Evolutionary conservation across 2,888 invertebrate genomes (phyloP).

Genomic region (Pristionchus japonicus): DNA sequence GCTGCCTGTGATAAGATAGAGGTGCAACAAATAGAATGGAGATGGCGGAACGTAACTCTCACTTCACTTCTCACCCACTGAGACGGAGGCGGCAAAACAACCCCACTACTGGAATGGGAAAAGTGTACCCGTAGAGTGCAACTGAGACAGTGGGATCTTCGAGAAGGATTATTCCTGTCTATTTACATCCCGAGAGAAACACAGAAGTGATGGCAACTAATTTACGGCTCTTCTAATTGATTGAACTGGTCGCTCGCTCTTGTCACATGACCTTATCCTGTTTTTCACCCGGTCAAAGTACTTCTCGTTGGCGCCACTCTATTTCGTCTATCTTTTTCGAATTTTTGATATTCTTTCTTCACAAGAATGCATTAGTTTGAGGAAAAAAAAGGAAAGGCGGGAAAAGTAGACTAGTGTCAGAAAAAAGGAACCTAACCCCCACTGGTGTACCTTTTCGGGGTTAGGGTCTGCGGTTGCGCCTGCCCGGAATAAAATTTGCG

Average conservation of each 20-base stretch:
- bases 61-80: neutral
- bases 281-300: neutral
- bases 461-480: too few species aligned
- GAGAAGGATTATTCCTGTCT: neutral
- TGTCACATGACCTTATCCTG: neutral
- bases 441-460: too few species aligned
- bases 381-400: too few species aligned
- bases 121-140: neutral
- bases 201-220: neutral
- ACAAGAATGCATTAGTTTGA: too few species aligned
- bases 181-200: neutral
- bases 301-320: neutral
- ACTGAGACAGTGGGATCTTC: neutral
- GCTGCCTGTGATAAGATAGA: neutral
- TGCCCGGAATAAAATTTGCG: too few species aligned
- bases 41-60: neutral
- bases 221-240: neutral
- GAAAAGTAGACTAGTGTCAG: too few species aligned
- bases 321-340: neutral
- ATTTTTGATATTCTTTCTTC: neutral
- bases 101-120: neutral
- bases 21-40: neutral
- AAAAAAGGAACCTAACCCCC: too few species aligned
- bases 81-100: neutral
- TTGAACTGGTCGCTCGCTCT: neutral